Evolutionary conservation across 2,888 invertebrate species (phyloP).

Genomic region (Lepidochitona cinerea): DNA sequence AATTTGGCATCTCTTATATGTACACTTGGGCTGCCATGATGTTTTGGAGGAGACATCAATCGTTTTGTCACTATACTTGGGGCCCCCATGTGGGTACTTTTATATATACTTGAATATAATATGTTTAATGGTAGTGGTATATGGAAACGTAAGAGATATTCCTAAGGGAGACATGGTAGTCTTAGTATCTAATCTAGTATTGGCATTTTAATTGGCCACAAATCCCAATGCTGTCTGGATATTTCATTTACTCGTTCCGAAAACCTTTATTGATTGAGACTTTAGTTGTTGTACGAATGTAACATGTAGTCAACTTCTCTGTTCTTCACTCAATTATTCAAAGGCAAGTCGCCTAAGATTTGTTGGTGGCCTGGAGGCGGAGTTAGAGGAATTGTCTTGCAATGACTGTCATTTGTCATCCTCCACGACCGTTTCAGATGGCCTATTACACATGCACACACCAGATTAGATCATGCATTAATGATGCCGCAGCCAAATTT

Average conservation of each 20-base stretch:
- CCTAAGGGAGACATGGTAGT: too few relatives aligned
- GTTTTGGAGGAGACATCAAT: too few relatives aligned
- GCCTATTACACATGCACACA: conserved; percentile 5
- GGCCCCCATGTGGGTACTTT: too few relatives aligned
- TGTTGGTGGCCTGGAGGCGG: not conserved
- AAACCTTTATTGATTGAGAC: not conserved
- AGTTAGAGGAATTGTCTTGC: not conserved
- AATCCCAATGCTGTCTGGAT: not conserved
- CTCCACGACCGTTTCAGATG: not conserved
- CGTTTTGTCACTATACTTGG: too few relatives aligned
- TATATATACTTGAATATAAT: too few relatives aligned
- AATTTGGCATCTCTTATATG: too few relatives aligned
- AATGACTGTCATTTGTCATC: conserved; percentile 9
- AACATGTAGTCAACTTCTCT: conserved; percentile 5
- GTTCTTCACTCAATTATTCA: conserved; percentile 7
- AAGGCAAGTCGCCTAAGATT: conserved; percentile 3
- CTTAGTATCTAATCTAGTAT: not conserved
- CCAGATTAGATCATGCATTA: conserved; percentile 8
- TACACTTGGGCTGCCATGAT: too few relatives aligned
- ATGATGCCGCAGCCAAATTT: not conserved
- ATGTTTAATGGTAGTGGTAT: too few relatives aligned
- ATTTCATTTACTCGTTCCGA: not conserved
- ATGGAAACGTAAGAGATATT: too few relatives aligned
- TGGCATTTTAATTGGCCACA: not conserved
- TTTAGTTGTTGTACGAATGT: not conserved